Conservation (phyloP, 1,140 invertebrate genomes). For the Aphaenogaster floridana region DNA sequence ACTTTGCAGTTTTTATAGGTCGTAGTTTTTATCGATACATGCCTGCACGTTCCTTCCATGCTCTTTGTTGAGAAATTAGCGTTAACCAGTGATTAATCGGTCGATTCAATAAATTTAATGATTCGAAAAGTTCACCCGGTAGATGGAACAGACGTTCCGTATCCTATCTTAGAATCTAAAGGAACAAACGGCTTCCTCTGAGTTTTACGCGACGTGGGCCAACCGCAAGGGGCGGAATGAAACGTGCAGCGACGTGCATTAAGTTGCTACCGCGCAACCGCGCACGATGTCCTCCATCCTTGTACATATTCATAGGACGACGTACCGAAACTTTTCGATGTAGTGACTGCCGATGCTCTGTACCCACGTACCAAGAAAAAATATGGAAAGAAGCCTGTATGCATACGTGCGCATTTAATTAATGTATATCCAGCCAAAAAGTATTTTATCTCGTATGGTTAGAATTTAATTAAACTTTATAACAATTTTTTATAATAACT, state of each 20-base stretch:
- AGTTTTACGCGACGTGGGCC: slow-evolving; percentile 70
- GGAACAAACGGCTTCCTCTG: slow-evolving; percentile 76
- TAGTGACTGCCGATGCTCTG: neutral
- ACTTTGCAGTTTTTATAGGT: neutral
- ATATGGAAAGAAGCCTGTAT: neutral
- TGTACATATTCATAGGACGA: slow-evolving; percentile 66
- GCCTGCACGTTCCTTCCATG: neutral
- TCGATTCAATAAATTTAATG: slow-evolving; percentile 18
- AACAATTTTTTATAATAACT: neutral
- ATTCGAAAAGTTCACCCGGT: slow-evolving; percentile 57
- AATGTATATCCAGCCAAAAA: neutral
- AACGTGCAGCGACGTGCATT: slow-evolving; percentile 49
- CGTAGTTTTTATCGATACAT: neutral
- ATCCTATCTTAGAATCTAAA: slow-evolving; percentile 69
- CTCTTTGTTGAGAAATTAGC: slow-evolving; percentile 4
- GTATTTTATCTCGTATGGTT: neutral
- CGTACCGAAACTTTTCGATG: slow-evolving; percentile 51
- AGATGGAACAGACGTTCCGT: slow-evolving; percentile 40
- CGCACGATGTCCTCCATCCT: neutral
- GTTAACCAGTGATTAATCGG: slow-evolving; percentile 16
- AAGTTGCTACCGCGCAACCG: slow-evolving; percentile 50
- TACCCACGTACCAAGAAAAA: neutral
- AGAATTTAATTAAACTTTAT: neutral
- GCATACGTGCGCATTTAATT: neutral
- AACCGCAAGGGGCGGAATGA: slow-evolving; percentile 60